Conservation (phyloP, 2,797 vertebrate genomes). For the Pseudopleuronectes americanus region DNA sequence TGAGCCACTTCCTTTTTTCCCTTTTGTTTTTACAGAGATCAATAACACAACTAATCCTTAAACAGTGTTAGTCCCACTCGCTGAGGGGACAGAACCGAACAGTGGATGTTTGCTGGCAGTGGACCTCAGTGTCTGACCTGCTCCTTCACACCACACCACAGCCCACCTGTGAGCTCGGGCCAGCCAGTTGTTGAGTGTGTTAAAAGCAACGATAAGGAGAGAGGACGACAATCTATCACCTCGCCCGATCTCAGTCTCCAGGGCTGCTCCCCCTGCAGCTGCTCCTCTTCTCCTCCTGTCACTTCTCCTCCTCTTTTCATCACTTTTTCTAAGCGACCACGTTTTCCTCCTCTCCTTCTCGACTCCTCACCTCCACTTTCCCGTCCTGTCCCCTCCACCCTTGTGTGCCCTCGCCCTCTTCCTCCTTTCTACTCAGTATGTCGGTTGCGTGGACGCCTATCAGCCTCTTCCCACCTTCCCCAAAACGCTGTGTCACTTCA, state of each 20-base stretch:
- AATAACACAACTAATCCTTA: slow-evolving; percentile 3
- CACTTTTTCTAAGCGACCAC: slow-evolving; percentile 26
- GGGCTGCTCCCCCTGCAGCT: slow-evolving; percentile 55
- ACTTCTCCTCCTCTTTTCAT: slow-evolving; percentile 36
- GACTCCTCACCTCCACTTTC: slow-evolving; percentile 9
- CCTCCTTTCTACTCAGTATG: slow-evolving; percentile 44
- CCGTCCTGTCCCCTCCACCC: slow-evolving; percentile 40
- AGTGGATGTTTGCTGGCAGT: neutral
- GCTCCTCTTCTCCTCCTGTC: slow-evolving; percentile 44
- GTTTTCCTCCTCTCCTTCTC: slow-evolving; percentile 28
- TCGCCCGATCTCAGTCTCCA: slow-evolving; percentile 55
- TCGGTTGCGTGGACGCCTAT: slow-evolving; percentile 63
- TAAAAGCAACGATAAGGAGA: slow-evolving; percentile 73
- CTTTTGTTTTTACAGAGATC: slow-evolving; percentile 3
- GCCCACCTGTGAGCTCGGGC: slow-evolving; percentile 41
- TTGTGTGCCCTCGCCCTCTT: neutral
- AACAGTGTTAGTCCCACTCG: slow-evolving; percentile 8
- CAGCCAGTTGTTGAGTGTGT: slow-evolving; percentile 56
- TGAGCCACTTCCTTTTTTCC: slow-evolving; percentile 8
- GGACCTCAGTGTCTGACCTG: slow-evolving; percentile 17
- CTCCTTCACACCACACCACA: slow-evolving; percentile 22
- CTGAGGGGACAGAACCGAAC: neutral
- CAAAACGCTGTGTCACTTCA: slow-evolving; percentile 76
- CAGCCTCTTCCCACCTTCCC: slow-evolving; percentile 50
- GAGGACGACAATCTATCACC: slow-evolving; percentile 77